phyloP scores from a whole-genome alignment of 1,140 invertebrate species.

The Nomia melanderi region DNA sequence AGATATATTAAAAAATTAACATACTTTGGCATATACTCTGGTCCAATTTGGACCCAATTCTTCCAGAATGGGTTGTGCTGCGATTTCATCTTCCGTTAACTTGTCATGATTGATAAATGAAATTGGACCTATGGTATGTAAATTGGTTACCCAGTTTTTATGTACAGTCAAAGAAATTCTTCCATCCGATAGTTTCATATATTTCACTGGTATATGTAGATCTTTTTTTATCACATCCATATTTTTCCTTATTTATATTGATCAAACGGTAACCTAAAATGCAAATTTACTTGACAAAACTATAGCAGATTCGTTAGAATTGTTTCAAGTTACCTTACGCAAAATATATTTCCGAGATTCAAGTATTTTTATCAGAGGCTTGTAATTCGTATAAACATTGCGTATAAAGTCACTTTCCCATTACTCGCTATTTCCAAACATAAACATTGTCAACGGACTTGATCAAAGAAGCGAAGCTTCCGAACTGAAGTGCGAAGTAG shows the following conservation, averaged over 20 bases:
- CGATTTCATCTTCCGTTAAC: conserved; percentile 75
- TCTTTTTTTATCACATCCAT: conserved; percentile 74
- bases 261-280: not conserved
- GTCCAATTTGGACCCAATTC: conserved; percentile 74
- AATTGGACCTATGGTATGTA: conserved; percentile 69
- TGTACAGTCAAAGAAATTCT: conserved; percentile 74
- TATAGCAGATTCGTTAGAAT: not conserved
- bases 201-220: conserved; percentile 72
- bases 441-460: too few species aligned
- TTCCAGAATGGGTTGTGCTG: conserved; percentile 72
- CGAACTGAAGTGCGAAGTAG: too few species aligned
- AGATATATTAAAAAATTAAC: conserved; percentile 20
- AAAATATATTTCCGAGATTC: not conserved
- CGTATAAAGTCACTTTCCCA: too few species aligned
- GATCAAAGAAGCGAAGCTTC: too few species aligned
- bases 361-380: too few species aligned
- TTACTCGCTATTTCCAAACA: too few species aligned
- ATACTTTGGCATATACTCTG: conserved; percentile 75
- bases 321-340: not conserved
- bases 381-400: too few species aligned
- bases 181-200: conserved; percentile 70
- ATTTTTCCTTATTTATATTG: conserved; percentile 9
- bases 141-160: conserved; percentile 72
- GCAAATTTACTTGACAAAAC: not conserved
- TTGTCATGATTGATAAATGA: conserved; percentile 74